Evolutionary conservation across 2,888 invertebrate species (phyloP).

Genomic region (Heteromyza rotundicornis): DNA sequence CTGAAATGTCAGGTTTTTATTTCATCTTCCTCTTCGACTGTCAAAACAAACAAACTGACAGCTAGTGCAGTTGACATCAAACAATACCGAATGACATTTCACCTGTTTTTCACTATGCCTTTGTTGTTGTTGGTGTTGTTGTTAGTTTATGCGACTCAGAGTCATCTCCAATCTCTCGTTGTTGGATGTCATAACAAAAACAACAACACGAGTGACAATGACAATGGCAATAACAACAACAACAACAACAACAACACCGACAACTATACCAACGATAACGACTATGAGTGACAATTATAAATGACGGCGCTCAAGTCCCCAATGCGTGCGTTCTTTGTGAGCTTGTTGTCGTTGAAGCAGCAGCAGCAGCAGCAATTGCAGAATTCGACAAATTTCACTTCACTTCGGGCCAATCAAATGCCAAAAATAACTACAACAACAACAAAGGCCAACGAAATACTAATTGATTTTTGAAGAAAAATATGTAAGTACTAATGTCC

Average conservation of each 20-base stretch:
- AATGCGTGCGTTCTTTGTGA: not conserved
- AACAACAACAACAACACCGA: not conserved
- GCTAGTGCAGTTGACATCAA: not conserved
- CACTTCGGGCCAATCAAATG: not conserved
- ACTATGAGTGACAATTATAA: slow-evolving; percentile 1
- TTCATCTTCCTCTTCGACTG: not conserved
- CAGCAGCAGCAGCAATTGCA: no score
- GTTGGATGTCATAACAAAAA: not conserved
- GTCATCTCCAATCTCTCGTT: not conserved
- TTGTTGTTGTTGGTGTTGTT: no score
- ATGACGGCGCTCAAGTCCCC: not conserved
- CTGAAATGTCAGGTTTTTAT: not conserved
- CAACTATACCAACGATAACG: not conserved
- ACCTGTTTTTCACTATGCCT: not conserved
- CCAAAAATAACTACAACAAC: slow-evolving; percentile 5
- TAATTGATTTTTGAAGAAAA: slow-evolving; percentile 32
- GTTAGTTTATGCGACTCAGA: no score
- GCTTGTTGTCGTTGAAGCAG: no score
- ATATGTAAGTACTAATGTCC: not conserved
- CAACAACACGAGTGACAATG: not conserved
- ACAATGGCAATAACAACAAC: not conserved
- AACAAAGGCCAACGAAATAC: slow-evolving; percentile 19
- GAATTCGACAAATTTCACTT: no score
- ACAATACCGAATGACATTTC: not conserved
- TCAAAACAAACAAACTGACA: slow-evolving; percentile 5